phyloP scores from a whole-genome alignment of 2,113 vertebrate genomes.

The Melanotaenia duboulayi region DNA sequence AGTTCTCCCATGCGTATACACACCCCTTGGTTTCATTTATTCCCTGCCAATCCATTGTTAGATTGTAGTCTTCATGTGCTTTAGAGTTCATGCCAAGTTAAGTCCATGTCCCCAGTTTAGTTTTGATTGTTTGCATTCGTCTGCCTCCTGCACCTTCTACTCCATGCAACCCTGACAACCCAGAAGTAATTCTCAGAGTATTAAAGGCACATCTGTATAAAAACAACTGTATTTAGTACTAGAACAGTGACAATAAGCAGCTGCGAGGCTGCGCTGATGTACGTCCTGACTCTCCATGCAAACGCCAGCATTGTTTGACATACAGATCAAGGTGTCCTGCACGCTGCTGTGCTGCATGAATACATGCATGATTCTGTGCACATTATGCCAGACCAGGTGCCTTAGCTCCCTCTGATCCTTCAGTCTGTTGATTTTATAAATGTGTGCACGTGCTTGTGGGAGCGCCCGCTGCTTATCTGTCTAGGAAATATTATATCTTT shows the following conservation, averaged over 20 bases:
- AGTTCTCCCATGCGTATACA: too few species aligned
- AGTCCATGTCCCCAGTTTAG: too few species aligned
- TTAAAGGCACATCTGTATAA: background rate
- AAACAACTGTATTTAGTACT: background rate
- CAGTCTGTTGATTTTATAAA: constrained; percentile 12
- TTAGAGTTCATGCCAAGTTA: too few species aligned
- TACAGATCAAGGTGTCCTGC: constrained; percentile 53
- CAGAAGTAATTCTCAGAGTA: background rate
- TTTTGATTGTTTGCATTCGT: too few species aligned
- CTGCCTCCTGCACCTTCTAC: too few species aligned
- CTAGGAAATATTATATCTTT: constrained; percentile 33
- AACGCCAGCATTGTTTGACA: constrained; percentile 37
- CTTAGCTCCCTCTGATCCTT: constrained; percentile 17
- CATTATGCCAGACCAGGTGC: constrained; percentile 58
- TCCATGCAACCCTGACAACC: too few species aligned
- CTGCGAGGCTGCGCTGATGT: constrained; percentile 9
- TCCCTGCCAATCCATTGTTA: too few species aligned
- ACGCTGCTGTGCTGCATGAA: constrained; percentile 57
- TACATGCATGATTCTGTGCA: constrained; percentile 64
- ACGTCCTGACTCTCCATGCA: constrained; percentile 36
- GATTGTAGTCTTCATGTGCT: too few species aligned
- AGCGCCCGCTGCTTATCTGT: constrained; percentile 2
- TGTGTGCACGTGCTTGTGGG: constrained; percentile 14
- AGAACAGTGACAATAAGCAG: background rate
- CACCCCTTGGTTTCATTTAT: too few species aligned